These are phyloP conservation scores for Desmodus rotundus DNA, from an alignment of 2,113 vertebrate species.

Conservation along the genomic window DNA sequence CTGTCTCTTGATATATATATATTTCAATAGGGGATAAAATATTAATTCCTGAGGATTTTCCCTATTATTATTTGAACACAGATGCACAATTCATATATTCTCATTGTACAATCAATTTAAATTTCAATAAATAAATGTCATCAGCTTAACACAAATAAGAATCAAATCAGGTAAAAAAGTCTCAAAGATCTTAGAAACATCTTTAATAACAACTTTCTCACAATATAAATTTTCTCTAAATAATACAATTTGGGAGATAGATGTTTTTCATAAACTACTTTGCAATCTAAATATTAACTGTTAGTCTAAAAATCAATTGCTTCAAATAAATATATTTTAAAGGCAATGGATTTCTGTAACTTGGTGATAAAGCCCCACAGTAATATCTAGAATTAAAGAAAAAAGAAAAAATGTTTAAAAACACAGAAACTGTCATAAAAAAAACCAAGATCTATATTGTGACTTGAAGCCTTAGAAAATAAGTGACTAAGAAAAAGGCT, in stretches of 20 bases:
- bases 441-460: constrained; percentile 58
- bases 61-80: background rate
- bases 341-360: constrained; percentile 41
- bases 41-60: background rate
- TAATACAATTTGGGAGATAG: background rate
- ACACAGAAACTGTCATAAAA: constrained; percentile 61
- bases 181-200: background rate
- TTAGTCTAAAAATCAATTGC: background rate
- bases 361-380: constrained; percentile 39
- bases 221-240: background rate
- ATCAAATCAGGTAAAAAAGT: background rate
- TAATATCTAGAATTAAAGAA: constrained; percentile 69
- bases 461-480: constrained; percentile 58
- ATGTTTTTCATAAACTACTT: background rate
- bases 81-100: background rate
- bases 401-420: constrained; percentile 55
- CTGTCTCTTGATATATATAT: background rate
- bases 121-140: background rate
- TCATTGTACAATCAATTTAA: background rate
- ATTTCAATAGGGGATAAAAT: background rate
- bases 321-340: constrained; percentile 16
- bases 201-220: background rate
- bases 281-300: background rate
- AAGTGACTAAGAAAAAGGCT: constrained; percentile 52
- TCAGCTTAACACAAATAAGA: background rate